Base-by-base conservation (phyloP, 1,140 invertebrate genomes). In the Meloidogyne floridensis region DNA sequence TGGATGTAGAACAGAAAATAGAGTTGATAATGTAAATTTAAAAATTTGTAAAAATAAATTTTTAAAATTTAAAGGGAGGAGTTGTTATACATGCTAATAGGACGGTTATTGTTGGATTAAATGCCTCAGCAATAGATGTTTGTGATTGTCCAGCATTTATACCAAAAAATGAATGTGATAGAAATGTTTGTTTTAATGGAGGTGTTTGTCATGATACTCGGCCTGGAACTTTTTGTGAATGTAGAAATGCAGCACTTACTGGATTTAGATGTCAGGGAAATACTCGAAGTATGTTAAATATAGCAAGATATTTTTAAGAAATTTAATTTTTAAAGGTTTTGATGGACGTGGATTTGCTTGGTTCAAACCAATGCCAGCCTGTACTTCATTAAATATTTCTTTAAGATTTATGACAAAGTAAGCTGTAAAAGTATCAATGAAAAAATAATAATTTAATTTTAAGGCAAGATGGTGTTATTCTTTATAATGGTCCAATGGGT, bases 351-450 rank as follows among this genome's bases (percentile, higher is more conserved):
- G 87, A 11, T 89, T 82, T 80, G 89, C 89, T 10, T 89, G 89
- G 89, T 90, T 87, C 80, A 89, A 89, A 73, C 83, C 86, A 4
- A 87, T 89, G 85, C 89, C 89, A 71, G 77, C 88, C 3, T 89
- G 88, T 73, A 90, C 89, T 56, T 88, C 86, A 7, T 80, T 89
- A 18, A 90, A 90, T 80, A 90, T 89, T 74, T 83, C 82, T n/a
- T 47, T 83, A 7, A 75, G 71, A 13, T 83, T 83, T 72, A 83
- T 83, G 82, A 83, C 82, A 13, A 84, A 73, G 70, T 79, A 79
- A 18, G 9, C 54, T 43, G 4, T 76, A 11, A 13, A 13, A 72
- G 3, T 72, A 43, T 32, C 15, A 32, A 73, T 32, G 8, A 18
- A 32, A 32, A 47, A 42, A 7, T 73, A 65, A 56, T 54, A 54